Conservation (phyloP, 2,888 invertebrate genomes). For the Lasioglossum villosulum region DNA sequence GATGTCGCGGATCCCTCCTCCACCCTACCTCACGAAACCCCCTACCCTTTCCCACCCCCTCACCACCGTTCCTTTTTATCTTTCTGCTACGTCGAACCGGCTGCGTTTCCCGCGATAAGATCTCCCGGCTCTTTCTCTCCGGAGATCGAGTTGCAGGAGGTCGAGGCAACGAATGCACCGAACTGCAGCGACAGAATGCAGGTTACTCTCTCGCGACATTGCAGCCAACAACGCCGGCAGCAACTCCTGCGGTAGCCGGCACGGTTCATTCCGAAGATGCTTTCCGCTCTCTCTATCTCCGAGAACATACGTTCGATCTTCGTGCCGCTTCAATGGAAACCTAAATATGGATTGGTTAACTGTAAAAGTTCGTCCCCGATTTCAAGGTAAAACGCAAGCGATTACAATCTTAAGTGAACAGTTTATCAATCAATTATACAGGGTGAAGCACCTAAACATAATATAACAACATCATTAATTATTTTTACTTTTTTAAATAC, state of each 20-base stretch:
- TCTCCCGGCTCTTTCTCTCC: constrained; percentile 66
- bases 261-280: constrained; percentile 41
- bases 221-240: constrained; percentile 28
- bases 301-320: constrained; percentile 11
- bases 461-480: neutral
- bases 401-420: neutral
- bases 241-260: constrained; percentile 31
- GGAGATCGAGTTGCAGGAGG: constrained; percentile 74
- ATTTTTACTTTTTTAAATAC: neutral
- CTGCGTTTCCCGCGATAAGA: constrained; percentile 74
- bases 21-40: neutral
- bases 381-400: neutral
- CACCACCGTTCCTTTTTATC: constrained; percentile 63
- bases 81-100: constrained; percentile 72
- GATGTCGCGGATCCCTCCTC: constrained; percentile 70
- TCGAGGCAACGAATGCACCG: constrained; percentile 66
- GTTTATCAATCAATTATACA: neutral
- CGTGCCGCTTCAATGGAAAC: neutral
- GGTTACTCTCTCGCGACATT: constrained; percentile 56
- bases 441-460: neutral
- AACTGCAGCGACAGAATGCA: constrained; percentile 67
- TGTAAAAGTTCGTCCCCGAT: neutral
- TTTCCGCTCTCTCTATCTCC: constrained; percentile 15
- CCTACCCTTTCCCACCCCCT: constrained; percentile 30
- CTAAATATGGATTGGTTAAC: neutral